Evolutionary conservation across 2,888 invertebrate genomes (phyloP).

Genomic region (Mythimna ferrago): DNA sequence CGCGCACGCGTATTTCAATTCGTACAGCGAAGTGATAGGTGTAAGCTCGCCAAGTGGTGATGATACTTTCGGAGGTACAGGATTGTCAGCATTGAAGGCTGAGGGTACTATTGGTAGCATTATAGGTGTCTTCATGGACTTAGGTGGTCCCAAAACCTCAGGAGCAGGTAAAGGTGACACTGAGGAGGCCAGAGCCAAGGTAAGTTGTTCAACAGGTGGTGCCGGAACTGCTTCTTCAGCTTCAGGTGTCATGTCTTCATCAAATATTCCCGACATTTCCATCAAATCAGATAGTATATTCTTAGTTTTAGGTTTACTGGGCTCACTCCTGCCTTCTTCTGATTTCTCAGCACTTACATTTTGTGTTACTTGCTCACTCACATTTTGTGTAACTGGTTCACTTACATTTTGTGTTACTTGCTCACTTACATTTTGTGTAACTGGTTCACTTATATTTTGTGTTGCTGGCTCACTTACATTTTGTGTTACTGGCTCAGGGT

Average conservation of each 20-base stretch:
- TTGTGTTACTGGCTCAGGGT: neutral
- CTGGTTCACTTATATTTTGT: neutral
- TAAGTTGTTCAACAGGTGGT: neutral
- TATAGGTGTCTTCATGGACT: neutral
- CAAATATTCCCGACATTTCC: constrained; percentile 87
- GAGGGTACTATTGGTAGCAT: neutral
- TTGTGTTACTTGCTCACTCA: neutral
- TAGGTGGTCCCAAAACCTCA: neutral
- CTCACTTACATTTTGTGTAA: neutral
- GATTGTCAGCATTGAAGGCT: neutral
- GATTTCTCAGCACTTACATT: constrained; percentile 17
- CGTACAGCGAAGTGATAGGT: constrained; percentile 74
- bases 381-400: neutral
- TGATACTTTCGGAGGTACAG: constrained; percentile 10
- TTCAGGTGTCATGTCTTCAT: constrained; percentile 74
- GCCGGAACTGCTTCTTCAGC: constrained; percentile 6
- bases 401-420: neutral
- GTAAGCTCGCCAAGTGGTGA: constrained; percentile 45
- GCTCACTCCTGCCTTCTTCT: constrained; percentile 11
- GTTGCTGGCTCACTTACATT: neutral
- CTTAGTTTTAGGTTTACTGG: constrained; percentile 67
- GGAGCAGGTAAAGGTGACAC: neutral
- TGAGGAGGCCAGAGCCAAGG: neutral
- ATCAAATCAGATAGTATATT: constrained; percentile 85
- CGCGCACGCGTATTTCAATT: constrained; percentile 78